Percentiles rank a stretch among this genome's conserved stretches.
These are phyloP conservation scores for Euproctis similis DNA, from an alignment of 2,888 invertebrate genomes.

Conservation along the genomic window DNA sequence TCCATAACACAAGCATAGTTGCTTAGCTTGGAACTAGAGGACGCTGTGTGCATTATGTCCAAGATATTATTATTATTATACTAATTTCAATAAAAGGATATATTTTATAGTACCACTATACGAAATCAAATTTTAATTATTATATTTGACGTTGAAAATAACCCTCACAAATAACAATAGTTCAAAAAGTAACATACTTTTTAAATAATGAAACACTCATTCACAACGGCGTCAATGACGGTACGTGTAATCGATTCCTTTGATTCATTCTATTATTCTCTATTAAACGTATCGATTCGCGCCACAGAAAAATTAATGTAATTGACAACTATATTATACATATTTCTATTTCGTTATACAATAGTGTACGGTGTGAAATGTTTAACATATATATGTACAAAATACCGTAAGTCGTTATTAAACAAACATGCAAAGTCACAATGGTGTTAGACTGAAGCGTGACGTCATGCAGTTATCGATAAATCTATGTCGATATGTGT, in stretches of 20 bases:
- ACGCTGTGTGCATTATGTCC: too few relatives aligned
- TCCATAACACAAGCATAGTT: too few relatives aligned
- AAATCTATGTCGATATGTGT: constrained; percentile 25
- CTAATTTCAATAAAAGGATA: background rate
- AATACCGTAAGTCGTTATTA: constrained; percentile 20
- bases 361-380: constrained; percentile 19
- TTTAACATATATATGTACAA: constrained; percentile 12
- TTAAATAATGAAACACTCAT: background rate
- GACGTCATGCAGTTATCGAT: constrained; percentile 22
- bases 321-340: constrained; percentile 8
- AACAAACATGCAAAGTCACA: constrained; percentile 21
- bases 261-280: background rate
- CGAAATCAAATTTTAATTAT: background rate
- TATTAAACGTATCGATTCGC: constrained; percentile 5
- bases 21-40: too few relatives aligned
- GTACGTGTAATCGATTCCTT: background rate
- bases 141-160: constrained; percentile 6
- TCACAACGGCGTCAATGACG: background rate
- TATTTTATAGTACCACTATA: background rate
- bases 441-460: constrained; percentile 15
- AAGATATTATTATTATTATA: background rate
- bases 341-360: constrained; percentile 11
- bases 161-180: constrained; percentile 1
- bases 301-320: constrained; percentile 4
- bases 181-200: background rate